phyloP scores from a whole-genome alignment of 2,113 vertebrate species.

The Eupsittula cactorum region DNA sequence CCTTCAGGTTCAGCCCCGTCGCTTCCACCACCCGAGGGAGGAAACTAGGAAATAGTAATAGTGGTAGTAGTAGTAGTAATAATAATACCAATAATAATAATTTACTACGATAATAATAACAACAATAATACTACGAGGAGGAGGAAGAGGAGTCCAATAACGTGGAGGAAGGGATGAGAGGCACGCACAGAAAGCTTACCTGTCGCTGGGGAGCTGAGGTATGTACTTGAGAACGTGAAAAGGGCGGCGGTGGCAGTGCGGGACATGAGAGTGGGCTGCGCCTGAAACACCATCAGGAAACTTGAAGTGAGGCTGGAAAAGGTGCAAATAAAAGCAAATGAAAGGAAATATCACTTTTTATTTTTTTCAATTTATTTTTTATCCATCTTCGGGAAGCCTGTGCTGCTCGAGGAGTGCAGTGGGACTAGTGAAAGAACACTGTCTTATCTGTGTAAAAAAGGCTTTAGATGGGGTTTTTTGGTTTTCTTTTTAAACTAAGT shows the following conservation, averaged over 20 bases:
- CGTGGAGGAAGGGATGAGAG: background rate
- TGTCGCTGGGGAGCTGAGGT: background rate
- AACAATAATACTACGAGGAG: background rate
- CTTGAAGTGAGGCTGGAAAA: rapidly evolving
- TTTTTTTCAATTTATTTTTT: no score
- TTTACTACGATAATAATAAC: background rate
- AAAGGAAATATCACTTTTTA: background rate
- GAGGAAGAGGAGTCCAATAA: background rate
- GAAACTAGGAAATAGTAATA: background rate
- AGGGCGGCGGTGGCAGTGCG: background rate
- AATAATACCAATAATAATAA: background rate
- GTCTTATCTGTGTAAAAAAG: background rate
- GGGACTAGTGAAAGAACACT: rapidly evolving
- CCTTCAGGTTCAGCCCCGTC: background rate
- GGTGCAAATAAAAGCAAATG: background rate
- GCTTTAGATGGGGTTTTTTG: rapidly evolving
- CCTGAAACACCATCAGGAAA: rapidly evolving
- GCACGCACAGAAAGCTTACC: background rate
- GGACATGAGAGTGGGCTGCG: rapidly evolving
- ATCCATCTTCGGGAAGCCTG: background rate
- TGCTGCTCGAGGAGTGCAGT: background rate
- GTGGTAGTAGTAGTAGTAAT: background rate
- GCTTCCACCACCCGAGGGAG: no score
- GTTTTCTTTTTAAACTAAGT: background rate
- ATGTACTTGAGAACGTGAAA: background rate